Conservation (phyloP, 1,140 invertebrate species). For the Marisa cornuarietis region DNA sequence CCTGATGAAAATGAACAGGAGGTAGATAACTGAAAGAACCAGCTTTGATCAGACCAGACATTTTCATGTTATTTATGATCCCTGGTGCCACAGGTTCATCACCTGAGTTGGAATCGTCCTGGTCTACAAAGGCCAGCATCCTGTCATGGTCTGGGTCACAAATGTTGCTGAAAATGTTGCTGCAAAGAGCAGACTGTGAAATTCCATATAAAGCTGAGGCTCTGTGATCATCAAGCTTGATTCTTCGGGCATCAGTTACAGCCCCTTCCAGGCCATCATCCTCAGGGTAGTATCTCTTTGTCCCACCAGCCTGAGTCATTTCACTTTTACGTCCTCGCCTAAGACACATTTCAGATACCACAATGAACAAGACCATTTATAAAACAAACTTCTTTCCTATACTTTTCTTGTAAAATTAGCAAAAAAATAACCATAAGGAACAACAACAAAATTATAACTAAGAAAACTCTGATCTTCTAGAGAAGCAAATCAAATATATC, state of each 20-base stretch:
- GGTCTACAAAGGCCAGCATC: constrained; percentile 8
- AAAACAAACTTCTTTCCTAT: no score
- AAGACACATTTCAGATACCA: neutral
- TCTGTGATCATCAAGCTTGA: constrained; percentile 88
- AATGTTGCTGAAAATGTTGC: constrained; percentile 78
- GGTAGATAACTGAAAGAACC: constrained; percentile 36
- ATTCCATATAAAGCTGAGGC: constrained; percentile 95
- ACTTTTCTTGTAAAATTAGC: no score
- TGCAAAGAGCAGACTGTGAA: constrained; percentile 91
- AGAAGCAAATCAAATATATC: no score
- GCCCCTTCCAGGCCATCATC: constrained; percentile 90
- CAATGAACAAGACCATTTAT: no score
- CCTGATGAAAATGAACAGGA: constrained; percentile 36
- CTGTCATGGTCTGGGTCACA: constrained; percentile 31
- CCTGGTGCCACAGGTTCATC: constrained; percentile 25
- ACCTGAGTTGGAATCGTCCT: constrained; percentile 33
- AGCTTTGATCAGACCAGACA: constrained; percentile 47
- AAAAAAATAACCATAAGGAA: no score
- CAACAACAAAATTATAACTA: no score
- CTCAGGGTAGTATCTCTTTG: constrained; percentile 82
- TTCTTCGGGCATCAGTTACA: constrained; percentile 89
- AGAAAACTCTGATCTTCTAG: no score
- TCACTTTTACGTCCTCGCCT: constrained; percentile 15
- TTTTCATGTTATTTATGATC: constrained; percentile 33
- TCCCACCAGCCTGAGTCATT: neutral